phyloP scores from a whole-genome alignment of 2,797 vertebrate species.

The Tauraco hartlaubi region DNA sequence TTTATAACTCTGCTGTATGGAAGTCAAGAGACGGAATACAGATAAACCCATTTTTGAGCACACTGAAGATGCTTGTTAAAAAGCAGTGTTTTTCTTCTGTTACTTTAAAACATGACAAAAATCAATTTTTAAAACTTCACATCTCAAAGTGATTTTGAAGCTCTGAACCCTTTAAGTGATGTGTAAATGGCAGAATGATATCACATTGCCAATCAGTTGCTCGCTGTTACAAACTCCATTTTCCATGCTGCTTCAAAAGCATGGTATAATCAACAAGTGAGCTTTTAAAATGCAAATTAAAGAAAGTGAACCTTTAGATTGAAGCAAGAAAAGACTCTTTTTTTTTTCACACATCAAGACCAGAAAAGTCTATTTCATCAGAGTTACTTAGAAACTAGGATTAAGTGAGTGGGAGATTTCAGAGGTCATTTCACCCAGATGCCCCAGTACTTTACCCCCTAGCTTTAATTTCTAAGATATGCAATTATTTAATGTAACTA shows the following conservation, averaged over 20 bases:
- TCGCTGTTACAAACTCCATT: constrained; percentile 8
- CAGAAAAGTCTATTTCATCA: neutral
- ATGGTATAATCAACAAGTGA: constrained; percentile 24
- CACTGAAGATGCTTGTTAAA: neutral
- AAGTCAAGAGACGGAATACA: neutral
- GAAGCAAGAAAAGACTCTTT: neutral
- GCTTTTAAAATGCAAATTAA: constrained; percentile 64
- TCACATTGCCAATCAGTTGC: constrained; percentile 18
- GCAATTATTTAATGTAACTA: neutral
- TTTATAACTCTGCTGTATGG: neutral
- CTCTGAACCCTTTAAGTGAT: constrained; percentile 22
- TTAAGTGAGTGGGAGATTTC: neutral
- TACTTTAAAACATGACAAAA: constrained; percentile 45
- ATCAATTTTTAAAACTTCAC: constrained; percentile 23
- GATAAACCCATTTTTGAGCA: neutral
- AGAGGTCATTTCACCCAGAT: neutral
- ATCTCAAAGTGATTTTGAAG: constrained; percentile 30
- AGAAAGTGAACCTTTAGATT: constrained; percentile 11
- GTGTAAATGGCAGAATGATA: constrained; percentile 29
- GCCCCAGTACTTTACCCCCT: neutral
- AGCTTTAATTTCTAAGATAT: neutral
- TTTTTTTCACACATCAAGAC: neutral
- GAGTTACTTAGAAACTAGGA: neutral
- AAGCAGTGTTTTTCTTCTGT: neutral
- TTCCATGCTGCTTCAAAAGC: constrained; percentile 46